Conservation (phyloP, 2,888 invertebrate species). For the Aphodius granarius region DNA sequence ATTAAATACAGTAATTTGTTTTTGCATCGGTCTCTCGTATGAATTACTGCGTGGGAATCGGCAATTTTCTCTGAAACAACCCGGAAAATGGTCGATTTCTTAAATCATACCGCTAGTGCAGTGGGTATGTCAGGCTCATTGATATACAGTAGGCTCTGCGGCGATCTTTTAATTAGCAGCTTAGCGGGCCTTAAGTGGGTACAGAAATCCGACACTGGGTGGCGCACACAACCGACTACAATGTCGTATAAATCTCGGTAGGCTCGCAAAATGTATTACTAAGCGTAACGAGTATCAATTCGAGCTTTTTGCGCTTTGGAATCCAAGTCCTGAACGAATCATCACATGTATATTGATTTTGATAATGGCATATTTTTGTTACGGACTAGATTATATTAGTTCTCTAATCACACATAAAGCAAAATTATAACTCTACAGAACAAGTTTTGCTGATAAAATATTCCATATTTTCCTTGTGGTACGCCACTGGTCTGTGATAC, state of each 20-base stretch:
- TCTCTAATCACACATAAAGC: too few species aligned
- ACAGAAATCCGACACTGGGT: background rate
- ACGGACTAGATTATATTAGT: too few species aligned
- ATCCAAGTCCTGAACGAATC: slow-evolving; percentile 6
- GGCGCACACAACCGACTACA: slow-evolving; percentile 16
- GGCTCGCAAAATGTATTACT: slow-evolving; percentile 21
- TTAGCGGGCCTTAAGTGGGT: background rate
- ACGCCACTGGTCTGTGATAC: background rate
- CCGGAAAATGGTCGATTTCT: background rate
- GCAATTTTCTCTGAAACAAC: background rate
- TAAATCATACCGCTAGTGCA: background rate
- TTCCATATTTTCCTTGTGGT: background rate
- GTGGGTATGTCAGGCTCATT: background rate
- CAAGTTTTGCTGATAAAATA: background rate
- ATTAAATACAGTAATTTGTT: background rate
- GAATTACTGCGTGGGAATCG: background rate
- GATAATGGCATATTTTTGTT: too few species aligned
- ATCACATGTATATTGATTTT: too few species aligned
- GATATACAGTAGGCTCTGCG: background rate
- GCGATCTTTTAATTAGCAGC: background rate
- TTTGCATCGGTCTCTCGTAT: background rate
- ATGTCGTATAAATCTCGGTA: slow-evolving; percentile 23
- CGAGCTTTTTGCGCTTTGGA: slow-evolving; percentile 18
- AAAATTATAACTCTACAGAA: too few species aligned
- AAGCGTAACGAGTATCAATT: slow-evolving; percentile 26